Evolutionary conservation across 2,888 invertebrate genomes (phyloP).

Genomic region (Herminia tarsipennalis): DNA sequence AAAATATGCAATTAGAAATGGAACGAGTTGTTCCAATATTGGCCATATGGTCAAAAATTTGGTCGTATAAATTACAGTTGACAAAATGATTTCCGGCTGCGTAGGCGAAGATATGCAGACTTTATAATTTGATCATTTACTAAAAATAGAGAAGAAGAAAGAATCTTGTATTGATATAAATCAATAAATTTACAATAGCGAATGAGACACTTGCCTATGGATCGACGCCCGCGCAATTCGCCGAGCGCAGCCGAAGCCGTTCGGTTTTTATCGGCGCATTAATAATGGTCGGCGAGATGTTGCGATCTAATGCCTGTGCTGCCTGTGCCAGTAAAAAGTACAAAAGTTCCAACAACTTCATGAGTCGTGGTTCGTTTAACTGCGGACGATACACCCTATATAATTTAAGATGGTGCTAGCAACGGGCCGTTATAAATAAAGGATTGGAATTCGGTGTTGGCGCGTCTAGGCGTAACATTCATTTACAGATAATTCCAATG

Average conservation of each 20-base stretch:
- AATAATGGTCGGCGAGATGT: constrained; percentile 46
- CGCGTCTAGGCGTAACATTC: constrained; percentile 25
- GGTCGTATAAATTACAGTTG: constrained; percentile 20
- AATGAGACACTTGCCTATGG: constrained; percentile 33
- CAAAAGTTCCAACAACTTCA: constrained; percentile 57
- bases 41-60: constrained; percentile 18
- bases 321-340: constrained; percentile 40
- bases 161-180: constrained; percentile 23
- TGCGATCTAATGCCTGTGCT: constrained; percentile 43
- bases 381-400: constrained; percentile 50
- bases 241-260: constrained; percentile 38
- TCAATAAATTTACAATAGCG: constrained; percentile 37
- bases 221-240: constrained; percentile 46
- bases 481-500: constrained; percentile 23
- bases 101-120: constrained; percentile 29
- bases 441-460: constrained; percentile 43
- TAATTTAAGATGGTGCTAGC: constrained; percentile 52
- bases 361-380: constrained; percentile 59
- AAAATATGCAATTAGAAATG: constrained; percentile 28
- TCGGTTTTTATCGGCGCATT: constrained; percentile 51
- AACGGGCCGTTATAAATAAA: constrained; percentile 51
- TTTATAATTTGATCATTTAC: constrained; percentile 32
- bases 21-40: constrained; percentile 24
- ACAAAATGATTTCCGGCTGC: constrained; percentile 36
- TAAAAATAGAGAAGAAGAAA: constrained; percentile 21